Evolutionary conservation across 2,113 vertebrate genomes (phyloP).

Genomic region (Rhinichthys klamathensis): DNA sequence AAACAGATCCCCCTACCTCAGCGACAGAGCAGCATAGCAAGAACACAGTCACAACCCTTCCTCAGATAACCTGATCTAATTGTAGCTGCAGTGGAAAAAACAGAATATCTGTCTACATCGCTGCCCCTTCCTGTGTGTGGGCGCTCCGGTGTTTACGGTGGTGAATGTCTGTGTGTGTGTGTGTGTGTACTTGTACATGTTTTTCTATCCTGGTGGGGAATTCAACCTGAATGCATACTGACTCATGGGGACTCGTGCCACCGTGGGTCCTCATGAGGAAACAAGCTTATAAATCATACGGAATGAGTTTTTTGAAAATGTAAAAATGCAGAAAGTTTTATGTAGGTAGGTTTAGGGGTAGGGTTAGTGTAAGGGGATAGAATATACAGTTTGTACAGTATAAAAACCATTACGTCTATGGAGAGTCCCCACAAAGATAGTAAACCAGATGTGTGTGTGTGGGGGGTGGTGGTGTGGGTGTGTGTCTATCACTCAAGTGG

Average conservation of each 20-base stretch:
- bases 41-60: not conserved
- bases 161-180: slow-evolving; percentile 1
- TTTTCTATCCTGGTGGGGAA: no score
- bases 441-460: not conserved
- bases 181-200: not conserved
- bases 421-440: no score
- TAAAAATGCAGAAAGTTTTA: no score
- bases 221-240: no score
- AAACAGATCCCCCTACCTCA: slow-evolving; percentile 50
- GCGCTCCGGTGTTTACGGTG: not conserved
- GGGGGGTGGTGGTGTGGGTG: not conserved
- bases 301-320: no score
- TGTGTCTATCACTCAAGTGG: slow-evolving; percentile 3
- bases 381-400: no score
- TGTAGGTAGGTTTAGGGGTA: no score
- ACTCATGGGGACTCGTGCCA: no score
- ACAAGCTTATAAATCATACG: no score
- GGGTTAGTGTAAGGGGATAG: no score
- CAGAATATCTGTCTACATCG: slow-evolving; percentile 22
- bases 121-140: slow-evolving; percentile 31
- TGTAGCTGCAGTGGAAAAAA: slow-evolving; percentile 24
- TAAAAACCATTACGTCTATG: no score
- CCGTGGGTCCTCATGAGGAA: no score
- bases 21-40: slow-evolving; percentile 18
- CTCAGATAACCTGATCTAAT: slow-evolving; percentile 26